phyloP scores from a whole-genome alignment of 2,113 vertebrate genomes.

The Grammomys dolichurus region DNA sequence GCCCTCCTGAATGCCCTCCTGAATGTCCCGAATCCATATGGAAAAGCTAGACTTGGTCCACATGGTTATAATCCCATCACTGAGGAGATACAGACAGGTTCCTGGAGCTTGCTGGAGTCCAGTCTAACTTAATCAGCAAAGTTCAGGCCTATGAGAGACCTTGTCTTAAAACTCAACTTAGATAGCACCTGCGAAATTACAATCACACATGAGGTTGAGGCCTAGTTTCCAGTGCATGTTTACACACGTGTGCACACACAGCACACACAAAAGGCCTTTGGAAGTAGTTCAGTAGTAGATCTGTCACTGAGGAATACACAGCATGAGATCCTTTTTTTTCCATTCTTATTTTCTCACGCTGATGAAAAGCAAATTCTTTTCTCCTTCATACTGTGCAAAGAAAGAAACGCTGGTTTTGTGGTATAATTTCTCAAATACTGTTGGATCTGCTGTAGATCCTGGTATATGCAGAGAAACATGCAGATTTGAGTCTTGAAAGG shows the following conservation, averaged over 20 bases:
- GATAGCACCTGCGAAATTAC: too few species aligned
- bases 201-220: not conserved
- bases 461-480: not conserved
- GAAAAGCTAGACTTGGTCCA: too few species aligned
- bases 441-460: not conserved
- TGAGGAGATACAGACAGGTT: not conserved
- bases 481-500: not conserved
- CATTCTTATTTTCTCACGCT: not conserved
- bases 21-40: not conserved
- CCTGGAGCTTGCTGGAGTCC: not conserved
- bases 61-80: not conserved
- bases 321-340: not conserved
- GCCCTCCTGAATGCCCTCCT: too few species aligned
- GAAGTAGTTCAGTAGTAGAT: too few species aligned
- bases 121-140: not conserved
- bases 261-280: not conserved
- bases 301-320: not conserved
- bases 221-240: not conserved
- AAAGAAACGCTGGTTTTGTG: not conserved
- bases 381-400: not conserved
- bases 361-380: not conserved
- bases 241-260: too few species aligned
- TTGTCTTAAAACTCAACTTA: not conserved
- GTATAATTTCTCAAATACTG: not conserved
- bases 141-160: not conserved